Evolutionary conservation across 2,797 vertebrate species (phyloP), one percentile per base, ranked within the genome.

Genomic region (Helostoma temminkii): DNA sequence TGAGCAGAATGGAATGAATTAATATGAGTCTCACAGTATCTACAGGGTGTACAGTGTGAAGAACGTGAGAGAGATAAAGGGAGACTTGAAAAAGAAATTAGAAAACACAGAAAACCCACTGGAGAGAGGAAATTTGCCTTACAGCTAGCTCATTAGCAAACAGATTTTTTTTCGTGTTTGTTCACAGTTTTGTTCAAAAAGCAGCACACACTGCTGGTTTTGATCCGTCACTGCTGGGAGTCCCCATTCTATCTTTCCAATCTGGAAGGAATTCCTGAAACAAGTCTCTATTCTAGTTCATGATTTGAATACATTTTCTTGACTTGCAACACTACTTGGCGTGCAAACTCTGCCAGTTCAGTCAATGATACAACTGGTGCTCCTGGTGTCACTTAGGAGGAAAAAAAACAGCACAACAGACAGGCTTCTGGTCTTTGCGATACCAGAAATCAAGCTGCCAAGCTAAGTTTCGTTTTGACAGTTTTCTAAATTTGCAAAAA

Each of bases 131-230:
- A 62, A 46, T 4, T 6, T 1, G 9, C 25, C 78, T 71, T 71
- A 58, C 64, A 71, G 62, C 41, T 2, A 57, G 15, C 11, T 42
- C 52, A 49, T 74, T 48, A 76, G 66, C 26, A 25, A 41, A 66
- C 53, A 66, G 66, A 73, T 49, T 61, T 47, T 63, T 46, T 41
- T 70, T n/a, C n/a, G 14, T 49, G 34, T 5, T 68, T 69, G 58
- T 78, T 76, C 56, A 71, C 52, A 71, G 63, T 70, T 82, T 73
- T 42, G 4, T 52, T 77, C 49, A 60, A 48, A 63, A 58, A 66
- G 69, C 70, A 37, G 18, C 34, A 71, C 1, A 24, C 48, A 21
- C 60, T 36, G 61, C 65, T 74, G 85, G 41, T 63, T 78, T 65
- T 59, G 37, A 69, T 57, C 49, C 6, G 22, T 62, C 63, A 18